phyloP scores from a whole-genome alignment of 2,113 vertebrate species.

The Peromyscus maniculatus region DNA sequence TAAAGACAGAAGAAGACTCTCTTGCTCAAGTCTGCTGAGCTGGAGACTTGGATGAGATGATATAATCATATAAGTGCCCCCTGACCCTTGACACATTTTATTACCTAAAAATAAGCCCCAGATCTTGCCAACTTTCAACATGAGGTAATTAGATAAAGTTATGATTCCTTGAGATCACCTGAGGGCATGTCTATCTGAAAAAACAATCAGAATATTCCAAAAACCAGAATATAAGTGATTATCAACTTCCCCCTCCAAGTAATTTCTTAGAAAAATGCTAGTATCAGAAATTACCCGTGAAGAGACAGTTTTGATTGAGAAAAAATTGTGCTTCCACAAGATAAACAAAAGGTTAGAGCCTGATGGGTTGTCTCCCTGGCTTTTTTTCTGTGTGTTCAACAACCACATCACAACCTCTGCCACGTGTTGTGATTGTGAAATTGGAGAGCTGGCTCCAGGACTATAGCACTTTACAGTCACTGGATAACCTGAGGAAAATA shows the following conservation, averaged over 20 bases:
- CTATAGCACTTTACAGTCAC: neutral
- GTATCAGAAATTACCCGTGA: neutral
- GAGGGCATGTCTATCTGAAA: neutral
- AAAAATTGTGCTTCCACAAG: neutral
- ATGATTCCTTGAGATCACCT: neutral
- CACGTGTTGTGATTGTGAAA: accelerated
- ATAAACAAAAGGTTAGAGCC: neutral
- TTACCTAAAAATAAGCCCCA: neutral
- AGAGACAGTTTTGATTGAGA: conserved; percentile 1
- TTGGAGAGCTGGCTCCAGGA: neutral
- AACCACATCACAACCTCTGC: neutral
- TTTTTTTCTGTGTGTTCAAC: neutral
- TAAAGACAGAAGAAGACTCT: neutral
- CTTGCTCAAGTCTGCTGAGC: neutral
- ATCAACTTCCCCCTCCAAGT: neutral
- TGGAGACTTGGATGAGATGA: neutral
- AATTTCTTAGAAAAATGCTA: neutral
- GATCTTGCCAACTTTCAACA: neutral
- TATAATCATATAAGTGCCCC: neutral
- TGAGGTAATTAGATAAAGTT: neutral
- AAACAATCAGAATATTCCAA: neutral
- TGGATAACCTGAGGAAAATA: neutral
- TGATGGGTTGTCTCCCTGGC: neutral
- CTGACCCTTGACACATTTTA: neutral
- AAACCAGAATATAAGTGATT: neutral